Base-by-base conservation (phyloP, 1,140 invertebrate genomes). In the Pseudachorutes palmiensis region DNA sequence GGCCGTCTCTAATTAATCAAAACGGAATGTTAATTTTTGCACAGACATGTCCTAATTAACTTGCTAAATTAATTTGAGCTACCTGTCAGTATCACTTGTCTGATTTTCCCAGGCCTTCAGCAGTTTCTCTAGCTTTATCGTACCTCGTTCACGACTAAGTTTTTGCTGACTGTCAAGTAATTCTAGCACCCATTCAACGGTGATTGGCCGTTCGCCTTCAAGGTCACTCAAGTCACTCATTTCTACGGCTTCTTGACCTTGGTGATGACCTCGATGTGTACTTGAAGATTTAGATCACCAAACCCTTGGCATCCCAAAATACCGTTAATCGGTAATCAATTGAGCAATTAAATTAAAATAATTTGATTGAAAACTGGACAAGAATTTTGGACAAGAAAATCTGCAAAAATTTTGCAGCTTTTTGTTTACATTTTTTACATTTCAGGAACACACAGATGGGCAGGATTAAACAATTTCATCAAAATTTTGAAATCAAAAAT, bases 71-170 rank as follows among this genome's bases (percentile, higher is more conserved):
- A 9, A 19, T 45, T 45, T 45, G 9, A 45, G 9, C 9, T 45
- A 55, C 51, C 51, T 14, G 9, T 55, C 51, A 26, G 51, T 22
- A 5, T 55, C 51, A 60, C 30, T 22, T 60, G 58, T 14, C 58
- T 9, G 24, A 3, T 31, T 28, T 29, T 29, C 12, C 30, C 30
- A 29, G 58, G 9, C 24, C 22, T 60, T 60, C 12, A 60, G 30
- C 24, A 60, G 30, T 29, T 3, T 60, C 12, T 60, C 24, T 14
- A 31, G 22, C 12, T 28, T 60, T 19, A 60, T 24, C 9, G 30
- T 14, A 5, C 58, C 58, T 28, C 58, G 24, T 26, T 60, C 58
- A 28, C 58, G 3, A 30, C 22, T 12, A 12, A 60, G 24, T 31
- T 60, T 60, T 9, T 28, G 2, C 9, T 24, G 58, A 60, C 58